Evolutionary conservation across 2,797 vertebrate species (phyloP), one percentile per base, ranked within the genome.

Genomic region (Gymnodraco acuticeps): DNA sequence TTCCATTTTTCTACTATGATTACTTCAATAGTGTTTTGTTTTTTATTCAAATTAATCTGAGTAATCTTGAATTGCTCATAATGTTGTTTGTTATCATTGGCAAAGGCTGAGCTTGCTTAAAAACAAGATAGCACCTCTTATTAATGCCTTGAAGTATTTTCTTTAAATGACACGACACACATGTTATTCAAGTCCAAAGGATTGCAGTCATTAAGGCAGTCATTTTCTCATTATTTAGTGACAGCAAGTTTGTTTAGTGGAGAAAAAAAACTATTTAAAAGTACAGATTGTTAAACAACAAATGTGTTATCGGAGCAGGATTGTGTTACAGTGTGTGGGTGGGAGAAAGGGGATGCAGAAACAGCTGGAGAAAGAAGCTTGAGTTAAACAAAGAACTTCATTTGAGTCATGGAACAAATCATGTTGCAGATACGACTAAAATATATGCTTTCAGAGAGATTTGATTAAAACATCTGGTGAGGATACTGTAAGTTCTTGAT

Each of bases 351-450:
- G 70, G 78, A 58, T 71, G 60, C 63, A 83, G 70, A 74, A 77
- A 79, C 73, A 84, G 75, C 83, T 80, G 81, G 55, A 80, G 71
- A 77, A 69, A 62, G 31, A 43, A 78, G 75, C 63, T 74, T 17
- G 27, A 80, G 67, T 86, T 55, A 81, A 80, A 80, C 75, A 68
- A 82, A 82, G 63, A 78, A 43, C 53, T 75, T 78, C 64, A 64
- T 64, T 55, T 64, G 16, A 80, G 62, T 56, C 45, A 10, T 73
- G 38, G 62, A 75, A 61, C 17, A 65, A 84, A 70, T 70, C 27
- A 11, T 67, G 60, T 52, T 68, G 54, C 16, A 63, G 20, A 76
- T 54, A 58, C 2, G 9, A 56, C 12, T 8, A 38, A 56, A 66
- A 81, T 53, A 70, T 65, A 75, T 43, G 16, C 15, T 75, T 43